phyloP scores from a whole-genome alignment of 1,140 invertebrate genomes.

The Meloidogyne exigua region DNA sequence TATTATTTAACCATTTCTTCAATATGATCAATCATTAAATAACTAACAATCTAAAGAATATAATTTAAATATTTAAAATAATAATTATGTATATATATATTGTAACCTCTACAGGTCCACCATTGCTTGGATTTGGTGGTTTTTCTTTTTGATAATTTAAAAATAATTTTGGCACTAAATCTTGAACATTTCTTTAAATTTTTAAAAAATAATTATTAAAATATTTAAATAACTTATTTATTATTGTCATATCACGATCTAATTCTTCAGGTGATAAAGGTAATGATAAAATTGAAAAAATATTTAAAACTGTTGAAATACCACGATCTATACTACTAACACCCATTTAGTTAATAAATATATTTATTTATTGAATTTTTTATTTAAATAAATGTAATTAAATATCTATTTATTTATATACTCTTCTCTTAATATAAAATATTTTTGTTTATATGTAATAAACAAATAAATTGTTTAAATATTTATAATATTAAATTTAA shows the following conservation, averaged over 20 bases:
- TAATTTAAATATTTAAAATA: not conserved
- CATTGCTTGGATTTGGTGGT: not conserved
- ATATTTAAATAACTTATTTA: constrained; percentile 11
- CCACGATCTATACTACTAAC: constrained; percentile 6
- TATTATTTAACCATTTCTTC: constrained; percentile 17
- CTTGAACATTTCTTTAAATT: constrained; percentile 15
- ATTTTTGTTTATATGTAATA: too few species aligned
- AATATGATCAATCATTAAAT: constrained; percentile 24
- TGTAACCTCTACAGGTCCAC: constrained; percentile 13
- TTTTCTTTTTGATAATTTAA: not conserved
- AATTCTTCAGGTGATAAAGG: constrained; percentile 13
- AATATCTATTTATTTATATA: too few species aligned
- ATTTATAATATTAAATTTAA: too few species aligned
- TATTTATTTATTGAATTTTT: not conserved
- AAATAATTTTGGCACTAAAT: constrained; percentile 23
- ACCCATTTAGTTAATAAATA: constrained; percentile 8
- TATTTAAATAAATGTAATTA: too few species aligned
- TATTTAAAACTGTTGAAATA: constrained; percentile 23
- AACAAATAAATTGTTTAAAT: too few species aligned
- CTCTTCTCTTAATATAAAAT: too few species aligned
- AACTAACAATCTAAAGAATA: constrained; percentile 19
- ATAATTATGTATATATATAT: not conserved
- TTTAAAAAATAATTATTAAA: not conserved
- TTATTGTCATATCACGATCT: constrained; percentile 7
- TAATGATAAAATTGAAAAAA: constrained; percentile 24